Percentiles rank a stretch among this genome's conserved stretches.
Evolutionary conservation across 1,140 invertebrate genomes (phyloP).

Genomic region (Oppia nitens): DNA sequence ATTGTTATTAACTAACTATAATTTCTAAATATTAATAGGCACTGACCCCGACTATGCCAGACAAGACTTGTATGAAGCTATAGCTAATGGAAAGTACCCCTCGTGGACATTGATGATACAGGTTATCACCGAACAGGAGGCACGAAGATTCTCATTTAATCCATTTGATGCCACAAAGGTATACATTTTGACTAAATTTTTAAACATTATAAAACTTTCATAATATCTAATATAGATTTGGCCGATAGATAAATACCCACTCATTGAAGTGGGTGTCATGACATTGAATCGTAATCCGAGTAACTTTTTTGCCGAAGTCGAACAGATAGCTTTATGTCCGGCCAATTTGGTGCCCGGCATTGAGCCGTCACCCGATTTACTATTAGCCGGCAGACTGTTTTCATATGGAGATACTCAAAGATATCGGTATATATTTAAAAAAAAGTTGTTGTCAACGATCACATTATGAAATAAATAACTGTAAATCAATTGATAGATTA

Average conservation of each 20-base stretch:
- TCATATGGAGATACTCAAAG: constrained; percentile 86
- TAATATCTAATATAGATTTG: constrained; percentile 40
- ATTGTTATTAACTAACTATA: neutral
- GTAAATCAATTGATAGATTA: constrained; percentile 31
- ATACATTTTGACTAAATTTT: constrained; percentile 4
- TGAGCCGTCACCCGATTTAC: constrained; percentile 77
- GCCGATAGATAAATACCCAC: constrained; percentile 71
- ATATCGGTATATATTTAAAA: constrained; percentile 39
- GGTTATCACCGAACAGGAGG: constrained; percentile 39
- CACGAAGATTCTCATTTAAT: constrained; percentile 48
- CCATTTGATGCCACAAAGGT: constrained; percentile 81
- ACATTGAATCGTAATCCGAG: constrained; percentile 70
- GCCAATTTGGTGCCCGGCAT: constrained; percentile 81
- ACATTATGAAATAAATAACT: neutral
- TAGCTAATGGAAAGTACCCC: constrained; percentile 57
- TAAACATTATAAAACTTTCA: neutral
- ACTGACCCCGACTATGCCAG: constrained; percentile 72
- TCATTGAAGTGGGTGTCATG: constrained; percentile 76
- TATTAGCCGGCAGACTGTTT: constrained; percentile 83
- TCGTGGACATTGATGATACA: constrained; percentile 55
- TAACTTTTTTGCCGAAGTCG: constrained; percentile 80
- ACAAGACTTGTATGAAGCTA: constrained; percentile 73
- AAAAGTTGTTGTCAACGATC: neutral
- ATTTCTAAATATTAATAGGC: neutral
- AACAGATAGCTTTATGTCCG: constrained; percentile 85